Percentiles rank a stretch among this genome's conserved stretches.
Evolutionary conservation across 2,888 invertebrate genomes (phyloP).

Genomic region (Phragmatobia fuliginosa): DNA sequence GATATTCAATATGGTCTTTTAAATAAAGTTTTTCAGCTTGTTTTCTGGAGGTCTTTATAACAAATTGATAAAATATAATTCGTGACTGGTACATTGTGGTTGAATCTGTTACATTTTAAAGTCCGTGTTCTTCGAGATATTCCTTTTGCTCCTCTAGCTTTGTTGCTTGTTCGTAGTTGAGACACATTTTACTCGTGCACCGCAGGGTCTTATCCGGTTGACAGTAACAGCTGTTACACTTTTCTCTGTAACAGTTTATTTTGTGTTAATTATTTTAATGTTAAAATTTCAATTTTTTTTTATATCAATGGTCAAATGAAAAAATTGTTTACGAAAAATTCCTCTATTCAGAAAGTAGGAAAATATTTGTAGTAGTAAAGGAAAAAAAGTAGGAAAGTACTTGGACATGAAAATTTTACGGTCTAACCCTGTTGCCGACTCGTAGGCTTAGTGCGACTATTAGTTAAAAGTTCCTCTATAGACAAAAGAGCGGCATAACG

Average conservation of each 20-base stretch:
- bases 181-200: constrained; percentile 73
- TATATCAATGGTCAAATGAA: too few species aligned
- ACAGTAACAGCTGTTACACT: constrained; percentile 77
- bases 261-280: constrained; percentile 8
- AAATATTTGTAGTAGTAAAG: too few species aligned
- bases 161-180: constrained; percentile 60
- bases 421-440: background rate
- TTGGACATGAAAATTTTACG: background rate
- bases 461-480: background rate
- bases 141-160: constrained; percentile 54
- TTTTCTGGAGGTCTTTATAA: background rate
- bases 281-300: background rate
- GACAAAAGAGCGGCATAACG: too few species aligned
- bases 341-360: too few species aligned
- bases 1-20: background rate
- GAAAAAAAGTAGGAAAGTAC: too few species aligned
- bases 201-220: constrained; percentile 61
- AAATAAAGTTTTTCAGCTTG: background rate
- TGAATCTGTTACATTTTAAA: constrained; percentile 38
- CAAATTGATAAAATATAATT: background rate
- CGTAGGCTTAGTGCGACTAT: background rate
- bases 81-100: background rate
- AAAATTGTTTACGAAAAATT: too few species aligned
- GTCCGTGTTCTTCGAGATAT: constrained; percentile 55
- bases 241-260: constrained; percentile 53